Evolutionary conservation across 1,140 invertebrate species (phyloP).

Genomic region (Leptinotarsa texana): DNA sequence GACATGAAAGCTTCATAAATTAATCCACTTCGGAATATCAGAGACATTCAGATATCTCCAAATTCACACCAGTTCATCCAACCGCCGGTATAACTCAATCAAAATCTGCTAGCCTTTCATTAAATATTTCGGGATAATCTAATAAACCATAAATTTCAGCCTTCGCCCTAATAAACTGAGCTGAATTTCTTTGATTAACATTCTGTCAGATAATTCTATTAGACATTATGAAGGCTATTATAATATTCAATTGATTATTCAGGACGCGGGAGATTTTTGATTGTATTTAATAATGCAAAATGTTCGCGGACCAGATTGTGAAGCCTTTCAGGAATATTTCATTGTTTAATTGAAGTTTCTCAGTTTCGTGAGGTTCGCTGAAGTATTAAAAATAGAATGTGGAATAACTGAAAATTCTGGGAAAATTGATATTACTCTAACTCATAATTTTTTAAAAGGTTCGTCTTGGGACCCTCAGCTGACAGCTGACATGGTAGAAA

Average conservation of each 20-base stretch:
- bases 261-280: not conserved
- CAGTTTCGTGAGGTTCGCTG: no score
- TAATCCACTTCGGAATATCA: not conserved
- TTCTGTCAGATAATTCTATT: slow-evolving; percentile 16
- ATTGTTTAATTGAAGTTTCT: no score
- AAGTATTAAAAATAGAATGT: no score
- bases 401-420: no score
- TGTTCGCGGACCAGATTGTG: not conserved
- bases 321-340: no score
- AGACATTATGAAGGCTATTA: not conserved
- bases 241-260: not conserved
- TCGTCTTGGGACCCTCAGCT: no score
- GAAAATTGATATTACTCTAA: no score
- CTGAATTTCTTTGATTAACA: slow-evolving; percentile 11
- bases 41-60: not conserved
- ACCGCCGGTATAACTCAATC: slow-evolving; percentile 1
- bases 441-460: no score
- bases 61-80: not conserved
- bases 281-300: not conserved
- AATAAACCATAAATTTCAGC: slow-evolving; percentile 17
- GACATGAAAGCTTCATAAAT: no score
- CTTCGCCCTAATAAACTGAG: slow-evolving; percentile 9
- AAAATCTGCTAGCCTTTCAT: slow-evolving; percentile 8
- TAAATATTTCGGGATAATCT: slow-evolving; percentile 18
- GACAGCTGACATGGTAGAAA: no score